phyloP scores from a whole-genome alignment of 2,888 invertebrate genomes.

The Deilephila porcellus region DNA sequence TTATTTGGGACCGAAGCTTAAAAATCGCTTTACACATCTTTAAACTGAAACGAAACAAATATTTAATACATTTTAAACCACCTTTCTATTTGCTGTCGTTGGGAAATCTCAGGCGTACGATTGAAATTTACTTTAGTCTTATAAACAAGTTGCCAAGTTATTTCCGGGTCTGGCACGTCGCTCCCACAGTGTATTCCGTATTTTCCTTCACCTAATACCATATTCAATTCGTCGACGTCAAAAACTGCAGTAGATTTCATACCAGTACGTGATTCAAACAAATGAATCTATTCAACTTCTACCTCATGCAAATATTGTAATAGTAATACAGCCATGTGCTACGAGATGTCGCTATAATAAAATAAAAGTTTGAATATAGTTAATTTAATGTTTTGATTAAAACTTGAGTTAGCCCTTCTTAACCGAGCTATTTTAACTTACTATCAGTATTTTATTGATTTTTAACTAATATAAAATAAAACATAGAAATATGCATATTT shows the following conservation, averaged over 20 bases:
- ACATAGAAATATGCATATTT: neutral
- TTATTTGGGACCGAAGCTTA: no score
- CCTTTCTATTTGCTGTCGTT: neutral
- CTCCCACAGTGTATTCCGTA: neutral
- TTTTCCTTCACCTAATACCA: neutral
- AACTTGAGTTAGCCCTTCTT: neutral
- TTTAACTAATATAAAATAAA: neutral
- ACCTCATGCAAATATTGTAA: neutral
- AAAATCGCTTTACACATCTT: no score
- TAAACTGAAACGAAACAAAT: no score
- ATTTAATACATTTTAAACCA: neutral
- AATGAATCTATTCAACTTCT: constrained; percentile 6
- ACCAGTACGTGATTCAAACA: constrained; percentile 5
- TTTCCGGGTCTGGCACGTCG: constrained; percentile 1
- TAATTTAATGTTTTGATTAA: neutral
- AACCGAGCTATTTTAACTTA: neutral
- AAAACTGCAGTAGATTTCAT: neutral
- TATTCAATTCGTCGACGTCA: neutral
- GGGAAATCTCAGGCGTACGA: neutral
- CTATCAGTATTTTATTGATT: no score
- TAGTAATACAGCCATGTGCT: neutral
- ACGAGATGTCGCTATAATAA: neutral
- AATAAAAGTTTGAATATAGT: neutral
- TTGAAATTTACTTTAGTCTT: constrained; percentile 1
- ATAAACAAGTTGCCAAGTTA: neutral